Percentiles rank a stretch among this genome's conserved stretches.
Conservation (phyloP, 2,888 invertebrate species). For the Steinernema hermaphroditum region DNA sequence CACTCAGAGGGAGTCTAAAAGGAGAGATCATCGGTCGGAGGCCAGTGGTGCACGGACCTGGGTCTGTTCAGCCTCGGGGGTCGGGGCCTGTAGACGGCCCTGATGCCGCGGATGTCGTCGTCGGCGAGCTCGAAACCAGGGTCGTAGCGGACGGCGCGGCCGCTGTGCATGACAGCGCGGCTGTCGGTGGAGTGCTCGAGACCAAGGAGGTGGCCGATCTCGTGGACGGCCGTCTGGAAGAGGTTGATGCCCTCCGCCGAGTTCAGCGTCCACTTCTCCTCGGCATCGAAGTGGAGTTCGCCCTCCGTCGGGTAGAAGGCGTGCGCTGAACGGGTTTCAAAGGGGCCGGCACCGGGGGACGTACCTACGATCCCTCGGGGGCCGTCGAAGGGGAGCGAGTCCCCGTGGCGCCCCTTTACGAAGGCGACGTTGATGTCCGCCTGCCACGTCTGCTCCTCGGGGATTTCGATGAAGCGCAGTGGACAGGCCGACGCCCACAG, state of each 20-base stretch:
- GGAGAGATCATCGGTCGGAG: too few species aligned
- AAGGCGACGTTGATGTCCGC: conserved; percentile 56
- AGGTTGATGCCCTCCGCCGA: conserved; percentile 58
- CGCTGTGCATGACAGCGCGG: conserved; percentile 61
- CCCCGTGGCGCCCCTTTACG: conserved; percentile 57
- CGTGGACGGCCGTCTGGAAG: conserved; percentile 63
- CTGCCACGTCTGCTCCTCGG: conserved; percentile 26
- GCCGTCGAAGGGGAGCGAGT: conserved; percentile 62
- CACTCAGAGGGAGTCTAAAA: background rate
- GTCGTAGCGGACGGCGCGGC: conserved; percentile 33
- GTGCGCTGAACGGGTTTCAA: conserved; percentile 53
- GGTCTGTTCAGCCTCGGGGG: too few species aligned
- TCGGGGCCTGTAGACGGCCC: conserved; percentile 49
- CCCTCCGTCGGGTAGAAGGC: conserved; percentile 65
- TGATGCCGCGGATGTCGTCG: conserved; percentile 85
- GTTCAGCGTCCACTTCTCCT: conserved; percentile 64
- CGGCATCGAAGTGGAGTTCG: conserved; percentile 64
- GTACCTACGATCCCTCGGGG: conserved; percentile 40
- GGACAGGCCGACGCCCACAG: conserved; percentile 57
- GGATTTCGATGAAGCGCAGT: conserved; percentile 44
- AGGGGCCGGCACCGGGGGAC: background rate
- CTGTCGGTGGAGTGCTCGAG: conserved; percentile 86
- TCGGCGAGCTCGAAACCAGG: conserved; percentile 63
- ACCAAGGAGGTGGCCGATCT: conserved; percentile 83
- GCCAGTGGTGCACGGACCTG: too few species aligned